These are phyloP conservation scores for Hesperia comma DNA, from an alignment of 2,888 invertebrate species.

Conservation along the genomic window DNA sequence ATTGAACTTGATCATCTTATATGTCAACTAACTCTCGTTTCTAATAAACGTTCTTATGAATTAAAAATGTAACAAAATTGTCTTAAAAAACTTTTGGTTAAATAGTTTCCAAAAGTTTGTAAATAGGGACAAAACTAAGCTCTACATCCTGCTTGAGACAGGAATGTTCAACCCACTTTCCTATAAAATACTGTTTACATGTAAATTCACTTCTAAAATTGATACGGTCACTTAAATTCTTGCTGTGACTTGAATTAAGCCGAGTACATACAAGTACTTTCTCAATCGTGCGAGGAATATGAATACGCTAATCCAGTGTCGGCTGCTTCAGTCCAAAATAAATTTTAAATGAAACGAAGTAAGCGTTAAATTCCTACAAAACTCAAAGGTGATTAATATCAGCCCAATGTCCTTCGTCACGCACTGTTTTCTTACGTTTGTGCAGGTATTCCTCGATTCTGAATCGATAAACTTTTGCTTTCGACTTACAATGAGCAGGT, in stretches of 20 bases:
- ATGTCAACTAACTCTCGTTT: no score
- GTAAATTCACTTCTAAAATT: conserved; percentile 26
- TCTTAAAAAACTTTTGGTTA: no score
- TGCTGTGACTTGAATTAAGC: conserved; percentile 31
- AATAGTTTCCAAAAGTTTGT: no score
- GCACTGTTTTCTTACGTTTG: conserved; percentile 13
- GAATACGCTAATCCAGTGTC: conserved; percentile 34
- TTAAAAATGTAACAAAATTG: no score
- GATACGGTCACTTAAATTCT: conserved; percentile 28
- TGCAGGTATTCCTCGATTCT: conserved; percentile 7
- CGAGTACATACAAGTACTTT: conserved; percentile 34
- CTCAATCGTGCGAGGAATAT: conserved; percentile 41
- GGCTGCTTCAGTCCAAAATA: background rate
- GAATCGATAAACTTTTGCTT: conserved; percentile 1
- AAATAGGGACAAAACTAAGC: no score
- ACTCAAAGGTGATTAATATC: background rate
- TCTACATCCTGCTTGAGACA: no score
- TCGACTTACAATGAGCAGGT: background rate
- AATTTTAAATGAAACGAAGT: background rate
- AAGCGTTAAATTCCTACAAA: background rate
- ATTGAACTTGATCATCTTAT: no score
- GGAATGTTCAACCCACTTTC: conserved; percentile 21
- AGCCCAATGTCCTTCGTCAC: conserved; percentile 9
- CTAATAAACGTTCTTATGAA: no score
- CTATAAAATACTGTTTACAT: conserved; percentile 11